phyloP scores from a whole-genome alignment of 92 coral and sea anemone genomes.

The Diadumene lineata region DNA sequence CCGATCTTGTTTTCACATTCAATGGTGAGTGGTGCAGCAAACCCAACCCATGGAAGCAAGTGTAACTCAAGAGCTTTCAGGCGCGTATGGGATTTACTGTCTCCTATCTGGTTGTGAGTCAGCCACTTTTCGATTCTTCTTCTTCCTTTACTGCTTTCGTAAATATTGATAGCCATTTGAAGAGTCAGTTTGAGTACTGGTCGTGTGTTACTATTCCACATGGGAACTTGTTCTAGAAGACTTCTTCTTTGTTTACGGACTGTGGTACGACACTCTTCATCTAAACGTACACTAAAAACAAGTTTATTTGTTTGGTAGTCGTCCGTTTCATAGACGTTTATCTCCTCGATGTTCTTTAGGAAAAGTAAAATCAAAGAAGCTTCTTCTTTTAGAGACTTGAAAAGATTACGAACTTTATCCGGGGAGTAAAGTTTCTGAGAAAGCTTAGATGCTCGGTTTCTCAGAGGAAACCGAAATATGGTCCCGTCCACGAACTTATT shows the following conservation, averaged over 20 bases:
- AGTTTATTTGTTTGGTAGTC: slow-evolving; percentile 25
- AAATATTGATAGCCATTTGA: slow-evolving; percentile 55
- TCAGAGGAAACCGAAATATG: slow-evolving; percentile 83
- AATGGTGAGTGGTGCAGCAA: slow-evolving; percentile 70
- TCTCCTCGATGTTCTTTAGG: slow-evolving; percentile 80
- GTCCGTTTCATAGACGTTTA: slow-evolving; percentile 67
- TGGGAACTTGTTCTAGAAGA: slow-evolving; percentile 38
- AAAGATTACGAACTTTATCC: slow-evolving; percentile 68
- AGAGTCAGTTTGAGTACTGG: slow-evolving; percentile 44
- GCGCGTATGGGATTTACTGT: slow-evolving; percentile 41
- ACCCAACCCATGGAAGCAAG: slow-evolving; percentile 87
- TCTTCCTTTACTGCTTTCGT: neutral
- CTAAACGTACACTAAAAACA: slow-evolving; percentile 56
- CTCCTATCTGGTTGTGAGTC: slow-evolving; percentile 69
- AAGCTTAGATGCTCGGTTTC: slow-evolving; percentile 67
- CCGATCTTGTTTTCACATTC: slow-evolving; percentile 28
- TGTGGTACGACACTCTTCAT: slow-evolving; percentile 47
- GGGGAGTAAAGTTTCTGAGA: slow-evolving; percentile 70
- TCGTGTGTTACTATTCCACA: slow-evolving; percentile 41
- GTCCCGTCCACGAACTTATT: slow-evolving; percentile 60
- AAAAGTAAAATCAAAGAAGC: slow-evolving; percentile 78
- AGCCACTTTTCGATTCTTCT: slow-evolving; percentile 64
- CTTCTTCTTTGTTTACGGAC: slow-evolving; percentile 49
- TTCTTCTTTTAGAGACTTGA: slow-evolving; percentile 72
- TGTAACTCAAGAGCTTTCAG: slow-evolving; percentile 48